A percentile compares a stretch with the other conserved stretches of the same genome.
Evolutionary conservation across 2,113 vertebrate genomes (phyloP).

Genomic region (Gymnarchus niloticus): DNA sequence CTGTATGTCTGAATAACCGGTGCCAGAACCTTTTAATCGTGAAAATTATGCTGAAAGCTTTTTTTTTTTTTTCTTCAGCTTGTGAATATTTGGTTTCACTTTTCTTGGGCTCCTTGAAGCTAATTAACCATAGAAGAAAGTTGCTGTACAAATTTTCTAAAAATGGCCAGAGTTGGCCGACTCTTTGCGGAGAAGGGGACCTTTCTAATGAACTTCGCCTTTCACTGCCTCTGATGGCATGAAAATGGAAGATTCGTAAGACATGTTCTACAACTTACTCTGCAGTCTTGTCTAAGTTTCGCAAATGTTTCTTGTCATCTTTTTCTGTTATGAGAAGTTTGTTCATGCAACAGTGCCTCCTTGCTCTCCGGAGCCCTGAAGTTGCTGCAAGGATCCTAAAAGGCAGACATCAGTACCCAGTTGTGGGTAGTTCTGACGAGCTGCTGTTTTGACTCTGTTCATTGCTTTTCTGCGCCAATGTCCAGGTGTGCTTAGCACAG

Average conservation of each 20-base stretch:
- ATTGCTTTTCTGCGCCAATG: neutral
- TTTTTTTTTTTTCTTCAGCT: slow-evolving; percentile 3
- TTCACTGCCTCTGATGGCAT: too few species aligned
- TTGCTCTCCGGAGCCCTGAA: neutral
- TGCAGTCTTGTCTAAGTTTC: neutral
- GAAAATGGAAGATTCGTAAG: too few species aligned
- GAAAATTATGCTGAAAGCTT: slow-evolving; percentile 6
- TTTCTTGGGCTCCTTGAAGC: neutral
- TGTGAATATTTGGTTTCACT: neutral
- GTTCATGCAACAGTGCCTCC: neutral
- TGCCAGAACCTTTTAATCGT: slow-evolving; percentile 1
- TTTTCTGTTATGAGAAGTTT: neutral
- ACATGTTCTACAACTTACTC: too few species aligned
- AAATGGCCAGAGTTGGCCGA: neutral
- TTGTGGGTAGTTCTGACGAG: neutral
- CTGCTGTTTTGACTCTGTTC: neutral
- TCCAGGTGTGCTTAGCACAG: neutral
- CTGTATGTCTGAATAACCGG: neutral
- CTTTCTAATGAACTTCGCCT: too few species aligned
- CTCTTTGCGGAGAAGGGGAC: too few species aligned
- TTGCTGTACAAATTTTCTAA: neutral
- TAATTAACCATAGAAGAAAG: neutral
- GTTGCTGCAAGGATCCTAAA: neutral
- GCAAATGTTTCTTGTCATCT: neutral
- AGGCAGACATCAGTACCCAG: neutral